Evolutionary conservation across 2,797 vertebrate species (phyloP), one percentile per base, ranked within the genome.

Genomic region (Chelidonichthys spinosus): DNA sequence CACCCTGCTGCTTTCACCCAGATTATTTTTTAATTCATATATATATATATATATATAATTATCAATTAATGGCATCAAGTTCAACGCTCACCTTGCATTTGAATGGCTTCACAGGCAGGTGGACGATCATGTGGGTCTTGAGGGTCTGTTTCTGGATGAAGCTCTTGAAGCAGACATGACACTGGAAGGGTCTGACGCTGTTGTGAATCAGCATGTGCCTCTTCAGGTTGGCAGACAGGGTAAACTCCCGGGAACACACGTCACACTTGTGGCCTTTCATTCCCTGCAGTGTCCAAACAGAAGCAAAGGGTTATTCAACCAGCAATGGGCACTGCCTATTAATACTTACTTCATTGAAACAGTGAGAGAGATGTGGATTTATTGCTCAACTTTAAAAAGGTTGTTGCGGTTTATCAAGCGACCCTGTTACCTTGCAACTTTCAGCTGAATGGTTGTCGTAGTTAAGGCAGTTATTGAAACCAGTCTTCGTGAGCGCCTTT

Each of bases 111-210:
- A 98, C 97, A 0, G 97, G 97, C 0, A 98, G 96, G 92, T 99
- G 98, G 79, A 99, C 98, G 37, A 99, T 99, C 98, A 99, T 99
- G 94, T 99, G 98, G 2, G 98, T 99, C 95, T 99, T 99, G 76
- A 99, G 96, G 0, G 98, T 99, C 94, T 99, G 98, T 94, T 99
- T 99, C 94, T 99, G 98, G 92, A 98, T 97, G 5, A 99, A 99
- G 77, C 97, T 98, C 94, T 99, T 99, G 94, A 99, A 99, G 95
- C 98, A 99, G 87, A 99, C 96, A 87, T 99, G 97, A 92, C 97
- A 99, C 95, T 98, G 97, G 94, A 98, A 99, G 44, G 97, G 97
- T 11, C 98, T 94, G 53, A 99, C 96, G 0, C 97, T 99, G 94
- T 97, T 97, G 87, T 99, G 98, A 91, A 99, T 99, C 82, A 99